Evolutionary conservation across 1,140 invertebrate species (phyloP).

Genomic region (Psilanteris sp.): DNA sequence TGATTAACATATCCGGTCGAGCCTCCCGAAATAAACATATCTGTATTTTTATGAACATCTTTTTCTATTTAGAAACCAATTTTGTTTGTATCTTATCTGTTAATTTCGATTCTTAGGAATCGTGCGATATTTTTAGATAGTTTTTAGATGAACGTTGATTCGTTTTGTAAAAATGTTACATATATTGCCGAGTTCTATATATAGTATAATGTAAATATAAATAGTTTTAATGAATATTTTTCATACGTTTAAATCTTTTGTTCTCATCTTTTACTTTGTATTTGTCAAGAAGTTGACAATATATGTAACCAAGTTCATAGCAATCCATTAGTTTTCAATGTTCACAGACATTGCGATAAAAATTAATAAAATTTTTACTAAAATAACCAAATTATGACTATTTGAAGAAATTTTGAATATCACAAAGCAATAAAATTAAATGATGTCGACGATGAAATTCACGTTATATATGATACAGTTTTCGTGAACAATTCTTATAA

Average conservation of each 20-base stretch:
- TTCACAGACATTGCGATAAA: constrained; percentile 13
- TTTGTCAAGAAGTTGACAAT: constrained; percentile 27
- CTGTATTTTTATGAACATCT: constrained; percentile 77
- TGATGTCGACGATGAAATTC: constrained; percentile 1
- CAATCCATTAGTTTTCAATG: constrained; percentile 26
- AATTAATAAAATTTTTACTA: constrained; percentile 16
- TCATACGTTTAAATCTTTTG: constrained; percentile 29
- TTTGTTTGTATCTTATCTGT: constrained; percentile 52
- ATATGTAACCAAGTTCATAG: constrained; percentile 11
- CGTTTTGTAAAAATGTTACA: constrained; percentile 22
- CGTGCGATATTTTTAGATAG: constrained; percentile 64
- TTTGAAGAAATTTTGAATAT: no score
- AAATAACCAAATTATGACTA: no score
- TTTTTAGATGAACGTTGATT: constrained; percentile 53
- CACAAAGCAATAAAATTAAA: constrained; percentile 38
- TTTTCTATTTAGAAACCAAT: constrained; percentile 70
- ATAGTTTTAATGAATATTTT: constrained; percentile 53
- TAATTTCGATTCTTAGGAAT: constrained; percentile 61
- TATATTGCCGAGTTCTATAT: constrained; percentile 30
- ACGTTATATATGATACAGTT: no score
- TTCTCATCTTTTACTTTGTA: constrained; percentile 29
- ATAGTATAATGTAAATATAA: constrained; percentile 39
- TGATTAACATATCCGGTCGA: constrained; percentile 61
- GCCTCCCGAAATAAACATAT: constrained; percentile 68
- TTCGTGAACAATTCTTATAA: no score